A percentile compares a stretch with the other conserved stretches of the same genome.
phyloP scores from a whole-genome alignment of 1,140 invertebrate genomes.

The Thaumetopoea pityocampa region DNA sequence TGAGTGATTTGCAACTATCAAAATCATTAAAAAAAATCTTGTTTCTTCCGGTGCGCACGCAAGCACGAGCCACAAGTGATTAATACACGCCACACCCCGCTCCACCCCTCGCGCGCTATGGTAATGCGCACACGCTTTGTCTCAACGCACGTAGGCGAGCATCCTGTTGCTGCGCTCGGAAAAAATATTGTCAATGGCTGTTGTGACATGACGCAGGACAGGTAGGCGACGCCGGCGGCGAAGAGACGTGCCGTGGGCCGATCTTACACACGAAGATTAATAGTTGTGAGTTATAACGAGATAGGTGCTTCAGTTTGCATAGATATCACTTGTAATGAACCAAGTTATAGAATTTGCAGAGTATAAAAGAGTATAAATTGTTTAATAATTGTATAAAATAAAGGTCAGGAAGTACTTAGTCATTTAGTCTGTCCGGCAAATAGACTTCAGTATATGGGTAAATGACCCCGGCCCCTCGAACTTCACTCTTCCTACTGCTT shows the following conservation, averaged over 20 bases:
- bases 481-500: no score
- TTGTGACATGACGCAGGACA: constrained; percentile 50
- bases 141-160: constrained; percentile 52
- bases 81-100: constrained; percentile 52
- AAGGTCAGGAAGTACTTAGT: no score
- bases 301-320: no score
- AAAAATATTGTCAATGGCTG: constrained; percentile 43
- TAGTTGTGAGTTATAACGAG: constrained; percentile 8
- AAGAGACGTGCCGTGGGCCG: constrained; percentile 4
- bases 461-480: no score
- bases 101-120: constrained; percentile 42
- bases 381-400: no score
- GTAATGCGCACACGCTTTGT: constrained; percentile 51
- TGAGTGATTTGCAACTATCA: no score
- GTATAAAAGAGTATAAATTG: no score
- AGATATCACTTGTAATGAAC: no score
- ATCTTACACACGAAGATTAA: constrained; percentile 5
- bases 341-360: no score
- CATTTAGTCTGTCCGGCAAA: no score
- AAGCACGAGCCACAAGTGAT: constrained; percentile 49
- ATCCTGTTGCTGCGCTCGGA: constrained; percentile 46
- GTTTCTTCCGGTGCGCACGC: constrained; percentile 26
- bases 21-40: no score
- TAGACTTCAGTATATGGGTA: no score
- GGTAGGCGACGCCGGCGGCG: constrained; percentile 29